These are phyloP conservation scores for Climacteris rufus DNA, from an alignment of 2,113 vertebrate genomes.

Conservation along the genomic window DNA sequence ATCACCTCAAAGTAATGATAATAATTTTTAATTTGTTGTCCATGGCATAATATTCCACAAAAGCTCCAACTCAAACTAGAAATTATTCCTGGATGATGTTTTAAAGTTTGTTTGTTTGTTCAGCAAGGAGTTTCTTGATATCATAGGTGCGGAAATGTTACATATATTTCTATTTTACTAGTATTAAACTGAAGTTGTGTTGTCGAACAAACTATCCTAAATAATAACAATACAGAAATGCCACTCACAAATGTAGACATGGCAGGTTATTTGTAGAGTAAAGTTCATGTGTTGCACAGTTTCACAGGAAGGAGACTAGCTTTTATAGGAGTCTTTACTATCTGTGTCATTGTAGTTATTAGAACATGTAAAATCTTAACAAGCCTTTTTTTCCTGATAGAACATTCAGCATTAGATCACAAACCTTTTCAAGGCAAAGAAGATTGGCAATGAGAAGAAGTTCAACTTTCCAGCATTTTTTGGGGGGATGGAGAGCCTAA, in stretches of 20 bases:
- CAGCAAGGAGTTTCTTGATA: not conserved
- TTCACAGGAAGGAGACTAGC: not conserved
- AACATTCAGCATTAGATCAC: constrained; percentile 38
- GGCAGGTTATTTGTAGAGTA: not conserved
- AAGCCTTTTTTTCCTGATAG: not conserved
- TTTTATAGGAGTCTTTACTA: constrained; percentile 23
- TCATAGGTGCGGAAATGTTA: not conserved
- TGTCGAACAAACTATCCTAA: not conserved
- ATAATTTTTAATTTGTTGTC: not conserved
- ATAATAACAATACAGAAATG: not conserved
- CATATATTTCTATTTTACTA: constrained; percentile 2
- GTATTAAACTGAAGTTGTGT: not conserved
- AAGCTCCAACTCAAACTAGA: not conserved
- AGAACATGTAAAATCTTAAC: constrained; percentile 22
- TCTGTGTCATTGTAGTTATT: constrained; percentile 18
- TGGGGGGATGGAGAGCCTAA: not conserved
- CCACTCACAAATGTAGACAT: not conserved
- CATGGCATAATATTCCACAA: not conserved
- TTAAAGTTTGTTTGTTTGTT: not conserved
- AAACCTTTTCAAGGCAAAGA: constrained; percentile 24
- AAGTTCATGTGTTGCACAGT: not conserved
- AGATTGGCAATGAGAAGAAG: not conserved
- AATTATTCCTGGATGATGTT: not conserved
- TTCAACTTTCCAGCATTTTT: not conserved
- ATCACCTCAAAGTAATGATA: not conserved